Conservation (phyloP, 1,140 invertebrate species). For the Oreohelix idahoensis region DNA sequence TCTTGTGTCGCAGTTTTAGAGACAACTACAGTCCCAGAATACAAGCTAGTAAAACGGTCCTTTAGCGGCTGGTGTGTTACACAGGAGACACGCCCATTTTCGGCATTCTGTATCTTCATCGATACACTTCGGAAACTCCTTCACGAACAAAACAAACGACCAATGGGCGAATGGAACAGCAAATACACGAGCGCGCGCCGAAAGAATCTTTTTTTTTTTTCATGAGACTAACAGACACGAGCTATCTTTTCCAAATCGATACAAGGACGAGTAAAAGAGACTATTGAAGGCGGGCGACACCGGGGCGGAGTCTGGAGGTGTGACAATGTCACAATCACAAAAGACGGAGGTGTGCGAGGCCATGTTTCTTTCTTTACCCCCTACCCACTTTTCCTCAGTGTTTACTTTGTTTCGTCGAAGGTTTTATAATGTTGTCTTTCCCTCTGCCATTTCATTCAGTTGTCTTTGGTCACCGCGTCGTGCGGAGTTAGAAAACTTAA, state of each 20-base stretch:
- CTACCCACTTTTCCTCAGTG: neutral
- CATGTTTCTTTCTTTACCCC: neutral
- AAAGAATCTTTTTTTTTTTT: neutral
- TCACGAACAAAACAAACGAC: neutral
- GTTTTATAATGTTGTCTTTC: slow-evolving; percentile 2
- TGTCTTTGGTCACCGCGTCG: neutral
- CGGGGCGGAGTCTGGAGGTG: slow-evolving; percentile 12
- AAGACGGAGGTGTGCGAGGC: neutral
- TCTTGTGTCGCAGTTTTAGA: neutral
- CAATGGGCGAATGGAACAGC: slow-evolving; percentile 8
- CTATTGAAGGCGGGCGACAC: neutral
- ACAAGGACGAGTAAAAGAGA: neutral
- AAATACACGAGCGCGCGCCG: slow-evolving; percentile 1
- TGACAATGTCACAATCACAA: neutral
- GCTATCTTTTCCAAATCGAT: slow-evolving; percentile 8
- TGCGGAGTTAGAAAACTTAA: neutral
- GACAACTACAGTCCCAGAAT: neutral
- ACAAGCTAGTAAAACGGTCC: neutral
- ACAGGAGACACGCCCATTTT: slow-evolving; percentile 17
- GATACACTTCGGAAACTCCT: neutral
- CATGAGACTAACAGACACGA: neutral
- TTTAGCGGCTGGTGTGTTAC: neutral
- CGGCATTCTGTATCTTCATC: neutral
- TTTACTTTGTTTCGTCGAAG: neutral
- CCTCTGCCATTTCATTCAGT: neutral